These are phyloP conservation scores for Archilochus colubris DNA, from an alignment of 2,113 vertebrate genomes.

Conservation along the genomic window DNA sequence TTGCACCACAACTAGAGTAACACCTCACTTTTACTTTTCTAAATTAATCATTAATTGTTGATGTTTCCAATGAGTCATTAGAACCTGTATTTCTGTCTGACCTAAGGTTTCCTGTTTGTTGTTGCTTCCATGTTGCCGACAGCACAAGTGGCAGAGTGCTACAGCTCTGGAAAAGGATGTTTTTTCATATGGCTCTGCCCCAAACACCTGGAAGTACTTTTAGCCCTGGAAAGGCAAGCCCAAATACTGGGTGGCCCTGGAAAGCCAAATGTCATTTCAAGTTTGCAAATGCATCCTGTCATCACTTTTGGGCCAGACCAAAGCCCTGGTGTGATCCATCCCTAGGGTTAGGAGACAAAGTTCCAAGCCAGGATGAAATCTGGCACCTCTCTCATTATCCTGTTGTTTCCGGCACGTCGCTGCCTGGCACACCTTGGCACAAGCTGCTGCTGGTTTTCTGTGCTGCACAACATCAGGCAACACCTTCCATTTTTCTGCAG, in stretches of 20 bases:
- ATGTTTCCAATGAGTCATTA: background rate
- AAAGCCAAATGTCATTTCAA: constrained; percentile 34
- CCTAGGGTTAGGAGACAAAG: background rate
- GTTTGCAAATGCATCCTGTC: constrained; percentile 22
- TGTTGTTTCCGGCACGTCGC: accelerated
- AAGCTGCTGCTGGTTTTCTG: background rate
- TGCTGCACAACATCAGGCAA: background rate
- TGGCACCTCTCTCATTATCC: background rate
- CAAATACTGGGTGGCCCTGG: constrained; percentile 20
- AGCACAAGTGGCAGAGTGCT: background rate
- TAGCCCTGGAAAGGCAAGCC: background rate
- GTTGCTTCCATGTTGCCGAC: background rate
- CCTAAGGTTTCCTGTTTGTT: background rate
- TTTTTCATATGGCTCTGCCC: constrained; percentile 24
- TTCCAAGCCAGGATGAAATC: background rate
- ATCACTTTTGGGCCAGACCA: background rate
- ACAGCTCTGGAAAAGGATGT: background rate
- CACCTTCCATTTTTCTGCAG: background rate
- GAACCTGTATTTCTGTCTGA: background rate
- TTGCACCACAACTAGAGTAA: background rate
- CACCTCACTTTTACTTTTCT: background rate
- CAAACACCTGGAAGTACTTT: constrained; percentile 57
- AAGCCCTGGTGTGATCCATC: background rate
- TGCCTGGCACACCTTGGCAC: background rate
- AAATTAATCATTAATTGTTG: background rate